Evolutionary conservation across 2,113 vertebrate genomes (phyloP), one percentile per base, ranked within the genome.

Genomic region (Chionomys nivalis): DNA sequence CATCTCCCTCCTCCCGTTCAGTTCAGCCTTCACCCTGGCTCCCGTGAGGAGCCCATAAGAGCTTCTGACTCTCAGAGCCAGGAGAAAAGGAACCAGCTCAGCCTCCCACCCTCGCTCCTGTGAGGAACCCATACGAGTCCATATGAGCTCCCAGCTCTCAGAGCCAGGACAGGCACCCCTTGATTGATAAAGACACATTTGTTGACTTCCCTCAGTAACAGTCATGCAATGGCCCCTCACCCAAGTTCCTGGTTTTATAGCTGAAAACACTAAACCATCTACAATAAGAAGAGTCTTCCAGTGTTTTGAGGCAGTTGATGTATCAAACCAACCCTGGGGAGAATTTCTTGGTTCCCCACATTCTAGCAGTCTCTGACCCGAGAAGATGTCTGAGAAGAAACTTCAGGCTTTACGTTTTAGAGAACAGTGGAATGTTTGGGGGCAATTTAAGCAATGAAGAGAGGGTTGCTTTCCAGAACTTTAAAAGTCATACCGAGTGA

Each of bases 1-100:
- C 86, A 76, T 81, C 47, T 88, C n/a, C 49, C 72, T 95, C 90
- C 89, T 24, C 44, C 75, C 87, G 21, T 21, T 73, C 49, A 94
- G 47, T 79, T 87, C 49, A 73, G 58, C 58, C 58, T 58, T 58
- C 19, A 58, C 58, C 58, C 58, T 58, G 16, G 55, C 55, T 58
- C 55, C 42, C 66, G 0, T 24, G 12, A 49, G 65, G 24, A 68
- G 49, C 39, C 42, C 63, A 65, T 33, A 1, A 4, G 31, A 87
- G 31, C 58, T 58, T 19, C 58, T 5, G 4, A 17, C 49, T 36
- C n/a, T 26, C 65, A 36, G 65, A 87, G 33, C 65, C 7, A 11
- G 33, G 33, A 68, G 21, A 49, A 52, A 52, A 52, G 49, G 49
- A 52, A 52, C 49, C 58, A 94, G 47, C 78, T 87, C 49, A 73